Base-by-base conservation (phyloP, 1,140 invertebrate species). In the Zaprionus lachaisei region DNA sequence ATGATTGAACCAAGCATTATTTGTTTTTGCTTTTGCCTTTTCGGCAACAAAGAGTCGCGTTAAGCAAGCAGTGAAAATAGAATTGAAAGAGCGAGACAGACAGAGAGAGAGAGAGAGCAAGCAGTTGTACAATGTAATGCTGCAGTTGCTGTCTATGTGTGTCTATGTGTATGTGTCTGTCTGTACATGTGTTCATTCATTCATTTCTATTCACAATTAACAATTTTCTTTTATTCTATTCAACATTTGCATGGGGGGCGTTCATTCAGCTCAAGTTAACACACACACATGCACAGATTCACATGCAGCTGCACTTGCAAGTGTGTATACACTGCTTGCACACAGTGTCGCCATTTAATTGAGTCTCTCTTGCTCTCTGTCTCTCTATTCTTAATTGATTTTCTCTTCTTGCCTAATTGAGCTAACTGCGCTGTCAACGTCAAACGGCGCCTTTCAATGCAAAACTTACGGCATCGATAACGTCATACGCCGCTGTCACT, bases 391-490 rank as follows among this genome's bases (percentile, higher is more conserved):
- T 41, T 58, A 66, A 49, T 66, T 75, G 22, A 44, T 63, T 49
- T 63, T 38, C 28, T 69, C n/a, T n/a, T 68, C 37, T 51, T 44
- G 31, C 12, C 41, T 69, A 70, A 63, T 70, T 74, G 28, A 74
- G 57, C 56, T 22, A 60, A 37, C 54, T 41, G 61, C 60, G 55
- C 62, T 58, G 71, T 47, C 57, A 37, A 49, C 31, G 64, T 44
- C 47, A 34, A 28, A 62, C 56, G 66, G 44, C 31, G 64, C n/a
- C 74, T 54, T 71, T 81, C 47, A 78, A 82, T 82, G 74, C 41
- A 81, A 66, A 74, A 66, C 79, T 86, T 85, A 86, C 65, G 82
- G 61, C 83, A 85, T 86, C 79, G 72, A 82, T 81, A 85, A 82
- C 83, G 82, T 86, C 82, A 86, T 85, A 41, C 38, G 2, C 2